Base-by-base conservation (phyloP, 2,797 vertebrate genomes). In the Cyprinella venusta region DNA sequence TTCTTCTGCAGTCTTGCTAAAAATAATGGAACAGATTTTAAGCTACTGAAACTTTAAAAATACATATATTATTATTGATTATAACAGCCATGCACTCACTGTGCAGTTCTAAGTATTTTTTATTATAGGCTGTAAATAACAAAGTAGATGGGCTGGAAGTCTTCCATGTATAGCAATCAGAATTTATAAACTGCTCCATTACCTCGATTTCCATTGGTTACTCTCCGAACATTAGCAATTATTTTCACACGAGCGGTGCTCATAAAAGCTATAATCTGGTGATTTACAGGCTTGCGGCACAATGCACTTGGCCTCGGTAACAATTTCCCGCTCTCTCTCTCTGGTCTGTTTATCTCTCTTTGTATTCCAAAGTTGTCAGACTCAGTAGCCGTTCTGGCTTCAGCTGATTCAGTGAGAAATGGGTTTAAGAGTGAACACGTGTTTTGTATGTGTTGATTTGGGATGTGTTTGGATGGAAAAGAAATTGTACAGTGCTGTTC, bases 101-200 rank as follows among this genome's bases (percentile, higher is more conserved):
- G 90, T 91, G 90, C 91, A 89, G 91, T 93, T 92, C 87, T 89
- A 90, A 87, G 86, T 91, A 85, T 88, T 94, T 94, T 89, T 94
- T 95, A 95, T 90, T 93, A 92, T 88, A 81, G 72, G 89, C 90
- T 84, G 90, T 94, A 93, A 94, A 94, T 90, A 94, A 91, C 91
- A 89, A 90, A 90, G 89, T 91, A 92, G 90, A 91, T 89, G 92
- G 91, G 91, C 92, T 94, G 95, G 94, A 95, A 92, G 90, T 92
- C 92, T 94, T 94, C 93, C 94, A 93, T 94, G 93, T 93, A 93
- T 93, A 92, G 91, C 94, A 93, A 94, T 95, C 93, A 93, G 92
- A 93, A 92, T 94, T 93, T 95, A 95, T 94, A 94, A 94, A 95
- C 93, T 93, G 94, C 92, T 93, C 93, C 93, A 95, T 95, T 96